A percentile compares a stretch with the other conserved stretches of the same genome.
Evolutionary conservation across 2,113 vertebrate genomes (phyloP).

Genomic region (Cranoglanis bouderius): DNA sequence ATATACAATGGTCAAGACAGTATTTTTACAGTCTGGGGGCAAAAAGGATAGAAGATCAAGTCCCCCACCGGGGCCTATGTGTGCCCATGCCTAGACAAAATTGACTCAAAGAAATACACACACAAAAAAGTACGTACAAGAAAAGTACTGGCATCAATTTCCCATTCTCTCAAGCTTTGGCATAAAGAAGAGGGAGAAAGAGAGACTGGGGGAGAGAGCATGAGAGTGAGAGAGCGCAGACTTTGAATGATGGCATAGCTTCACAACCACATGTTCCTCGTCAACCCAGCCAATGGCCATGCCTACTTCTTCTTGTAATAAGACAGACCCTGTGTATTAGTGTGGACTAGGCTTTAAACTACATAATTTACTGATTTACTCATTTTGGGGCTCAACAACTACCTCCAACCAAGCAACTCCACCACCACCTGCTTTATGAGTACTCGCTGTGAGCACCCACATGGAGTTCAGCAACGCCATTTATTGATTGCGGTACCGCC

Average conservation of each 20-base stretch:
- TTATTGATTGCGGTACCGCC: background rate
- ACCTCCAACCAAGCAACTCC: background rate
- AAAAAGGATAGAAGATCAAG: background rate
- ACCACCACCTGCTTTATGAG: background rate
- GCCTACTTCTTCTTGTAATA: background rate
- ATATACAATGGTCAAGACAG: background rate
- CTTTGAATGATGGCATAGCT: constrained; percentile 12
- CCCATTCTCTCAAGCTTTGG: background rate
- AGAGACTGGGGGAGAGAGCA: constrained; percentile 15
- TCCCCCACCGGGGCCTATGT: background rate
- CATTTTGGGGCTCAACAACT: background rate
- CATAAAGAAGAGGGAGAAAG: background rate
- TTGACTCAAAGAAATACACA: background rate
- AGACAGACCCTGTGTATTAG: constrained; percentile 5
- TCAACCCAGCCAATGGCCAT: constrained; percentile 5
- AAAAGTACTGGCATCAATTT: background rate
- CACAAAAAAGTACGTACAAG: too few relatives aligned
- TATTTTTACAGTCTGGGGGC: background rate
- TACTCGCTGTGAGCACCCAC: background rate
- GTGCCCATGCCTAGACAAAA: background rate
- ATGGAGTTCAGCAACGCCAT: background rate
- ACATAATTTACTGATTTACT: background rate
- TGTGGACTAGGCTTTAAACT: background rate
- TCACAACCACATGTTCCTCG: constrained; percentile 31
- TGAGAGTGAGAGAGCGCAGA: constrained; percentile 29